A percentile compares a stretch with the other conserved stretches of the same genome.
These are phyloP conservation scores for Microcebus ravelobensis DNA, from an alignment of 2,113 vertebrate species.

Conservation along the genomic window DNA sequence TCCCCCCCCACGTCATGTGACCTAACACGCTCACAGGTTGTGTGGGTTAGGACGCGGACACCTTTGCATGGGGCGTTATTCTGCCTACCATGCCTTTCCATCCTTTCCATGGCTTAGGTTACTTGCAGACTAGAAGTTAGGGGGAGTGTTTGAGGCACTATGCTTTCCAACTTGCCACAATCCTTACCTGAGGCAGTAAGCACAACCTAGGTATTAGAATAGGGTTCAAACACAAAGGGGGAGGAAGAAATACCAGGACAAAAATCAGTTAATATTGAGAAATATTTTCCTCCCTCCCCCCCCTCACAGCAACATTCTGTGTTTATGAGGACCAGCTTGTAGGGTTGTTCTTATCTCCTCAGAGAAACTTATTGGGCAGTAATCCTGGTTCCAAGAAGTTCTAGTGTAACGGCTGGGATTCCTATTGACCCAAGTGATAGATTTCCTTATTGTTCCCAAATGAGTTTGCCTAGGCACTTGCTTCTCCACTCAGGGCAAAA, in stretches of 20 bases:
- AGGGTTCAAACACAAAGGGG: background rate
- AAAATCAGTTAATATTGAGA: constrained; percentile 11
- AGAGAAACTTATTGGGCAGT: background rate
- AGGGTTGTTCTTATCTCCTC: background rate
- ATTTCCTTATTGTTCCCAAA: background rate
- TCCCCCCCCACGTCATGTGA: background rate
- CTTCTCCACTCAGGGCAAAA: background rate
- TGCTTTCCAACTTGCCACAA: background rate
- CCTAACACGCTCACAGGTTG: background rate
- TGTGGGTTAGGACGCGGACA: background rate
- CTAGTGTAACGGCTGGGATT: background rate
- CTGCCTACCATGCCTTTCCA: background rate
- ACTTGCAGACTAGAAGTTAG: background rate
- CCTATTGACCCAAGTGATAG: background rate
- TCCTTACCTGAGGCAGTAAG: background rate
- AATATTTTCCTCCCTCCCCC: background rate
- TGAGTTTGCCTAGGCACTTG: background rate
- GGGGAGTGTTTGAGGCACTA: background rate
- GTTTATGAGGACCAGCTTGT: background rate
- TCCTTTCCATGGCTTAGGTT: background rate
- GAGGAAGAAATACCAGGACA: background rate
- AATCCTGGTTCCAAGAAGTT: background rate
- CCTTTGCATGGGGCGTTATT: background rate
- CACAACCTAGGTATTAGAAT: background rate
- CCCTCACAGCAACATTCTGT: background rate